Evolutionary conservation across 2,113 vertebrate genomes (phyloP).

Genomic region (Diadophis punctatus): DNA sequence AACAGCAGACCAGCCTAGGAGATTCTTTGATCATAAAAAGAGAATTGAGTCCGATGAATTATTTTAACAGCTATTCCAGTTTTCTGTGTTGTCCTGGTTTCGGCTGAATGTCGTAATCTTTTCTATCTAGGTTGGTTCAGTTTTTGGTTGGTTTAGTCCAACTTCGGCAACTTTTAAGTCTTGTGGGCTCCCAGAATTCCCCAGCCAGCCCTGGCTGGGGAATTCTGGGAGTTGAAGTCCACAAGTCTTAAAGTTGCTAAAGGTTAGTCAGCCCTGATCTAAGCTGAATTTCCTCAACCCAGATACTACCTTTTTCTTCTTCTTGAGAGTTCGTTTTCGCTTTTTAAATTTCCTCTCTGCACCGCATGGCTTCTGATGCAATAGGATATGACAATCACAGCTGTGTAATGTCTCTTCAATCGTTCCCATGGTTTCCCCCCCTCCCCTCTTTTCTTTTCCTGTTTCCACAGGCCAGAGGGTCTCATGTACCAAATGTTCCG

Average conservation of each 20-base stretch:
- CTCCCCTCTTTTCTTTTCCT: conserved; percentile 7
- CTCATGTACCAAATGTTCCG: conserved; percentile 95
- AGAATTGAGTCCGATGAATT: too few relatives aligned
- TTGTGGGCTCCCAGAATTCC: too few relatives aligned
- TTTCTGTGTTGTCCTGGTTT: not conserved
- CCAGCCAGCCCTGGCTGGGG: too few relatives aligned
- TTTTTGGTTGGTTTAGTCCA: too few relatives aligned
- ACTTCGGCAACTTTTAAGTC: too few relatives aligned
- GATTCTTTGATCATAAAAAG: not conserved
- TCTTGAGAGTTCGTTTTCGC: not conserved
- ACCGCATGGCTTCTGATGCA: not conserved
- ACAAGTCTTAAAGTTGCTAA: not conserved
- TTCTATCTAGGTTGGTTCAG: not conserved
- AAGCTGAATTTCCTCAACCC: not conserved
- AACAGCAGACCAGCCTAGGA: not conserved
- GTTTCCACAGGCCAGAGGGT: conserved; percentile 83
- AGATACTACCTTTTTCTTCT: not conserved
- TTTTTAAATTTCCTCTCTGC: not conserved
- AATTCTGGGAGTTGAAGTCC: too few relatives aligned
- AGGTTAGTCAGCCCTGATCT: not conserved
- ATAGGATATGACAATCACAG: not conserved
- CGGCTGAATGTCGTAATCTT: not conserved
- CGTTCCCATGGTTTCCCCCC: not conserved
- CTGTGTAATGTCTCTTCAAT: not conserved
- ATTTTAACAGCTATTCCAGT: not conserved